Percentiles rank a stretch among this genome's conserved stretches.
These are phyloP conservation scores for Teinopalpus imperialis DNA, from an alignment of 2,888 invertebrate genomes.

Conservation along the genomic window DNA sequence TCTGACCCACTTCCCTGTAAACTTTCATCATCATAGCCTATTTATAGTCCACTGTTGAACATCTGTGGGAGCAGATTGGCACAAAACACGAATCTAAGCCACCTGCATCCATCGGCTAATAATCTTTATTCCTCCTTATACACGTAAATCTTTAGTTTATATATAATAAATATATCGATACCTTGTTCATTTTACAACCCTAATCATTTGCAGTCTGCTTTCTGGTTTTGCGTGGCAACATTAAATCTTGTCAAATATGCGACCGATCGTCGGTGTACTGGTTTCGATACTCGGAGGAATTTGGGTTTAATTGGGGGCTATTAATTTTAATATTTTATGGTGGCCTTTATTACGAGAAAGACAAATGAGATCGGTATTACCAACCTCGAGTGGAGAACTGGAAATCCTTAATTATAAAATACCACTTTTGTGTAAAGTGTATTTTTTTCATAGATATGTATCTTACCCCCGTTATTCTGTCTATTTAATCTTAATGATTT, in stretches of 20 bases:
- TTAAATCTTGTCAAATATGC: conserved; percentile 13
- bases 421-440: background rate
- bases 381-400: conserved; percentile 7
- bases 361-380: conserved; percentile 8
- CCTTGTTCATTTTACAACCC: background rate
- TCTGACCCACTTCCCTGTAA: too few species aligned
- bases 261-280: conserved; percentile 11
- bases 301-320: conserved; percentile 18
- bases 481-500: too few species aligned
- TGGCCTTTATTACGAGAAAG: conserved; percentile 16
- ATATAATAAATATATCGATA: background rate
- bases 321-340: conserved; percentile 17
- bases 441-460: too few species aligned
- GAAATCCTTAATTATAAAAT: background rate
- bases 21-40: too few species aligned
- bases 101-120: too few species aligned
- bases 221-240: conserved; percentile 19
- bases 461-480: too few species aligned
- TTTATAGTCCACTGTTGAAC: too few species aligned
- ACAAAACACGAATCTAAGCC: too few species aligned
- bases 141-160: too few species aligned
- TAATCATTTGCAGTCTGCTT: background rate
- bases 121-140: too few species aligned
- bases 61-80: too few species aligned
- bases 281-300: conserved; percentile 22